Base-by-base conservation (phyloP, 2,797 vertebrate genomes). In the Chaetodon trifasciatus region DNA sequence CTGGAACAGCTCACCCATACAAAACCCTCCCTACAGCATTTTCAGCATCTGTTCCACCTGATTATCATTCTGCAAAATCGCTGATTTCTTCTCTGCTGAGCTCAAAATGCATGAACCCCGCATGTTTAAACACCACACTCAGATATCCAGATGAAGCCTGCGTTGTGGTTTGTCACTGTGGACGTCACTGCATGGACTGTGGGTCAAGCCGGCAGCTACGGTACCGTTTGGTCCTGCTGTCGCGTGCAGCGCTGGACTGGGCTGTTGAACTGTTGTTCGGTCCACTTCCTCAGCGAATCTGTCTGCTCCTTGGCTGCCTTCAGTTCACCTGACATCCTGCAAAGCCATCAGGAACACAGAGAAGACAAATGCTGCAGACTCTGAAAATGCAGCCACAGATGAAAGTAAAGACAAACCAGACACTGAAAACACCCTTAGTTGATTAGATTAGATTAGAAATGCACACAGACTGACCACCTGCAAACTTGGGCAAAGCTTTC, bases 151-250 rank as follows among this genome's bases (percentile, higher is more conserved):
- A 52, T 5, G 28, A 6, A 0, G 19, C 3, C 21, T 56, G 23
- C 0, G 0, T 24, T 53, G 57, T 8, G 52, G 60, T 37, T 46
- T 62, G 24, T 67, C 23, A 23, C 21, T 66, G 35, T 61, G 56
- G 40, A 66, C 8, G 46, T 50, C 12, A 9, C 10, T 62, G 50
- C 15, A 24, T 17, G 21, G 42, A 63, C 13, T 65, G 24, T 46
- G 3, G 12, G 3, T 58, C 17, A 32, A 11, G 42, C 47, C 57
- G 50, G 57, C 12, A 19, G 13, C 23, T 15, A 12, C 24, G 4
- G 21, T 89, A 97, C 96, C 94, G 94, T 79, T 84, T 84, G 92
- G 35, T 96, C 90, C 57, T 93, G 91, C 37, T 95, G 74, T 1
- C 72, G 66, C 35, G 86, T 88, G 42, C 92, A 83, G 50, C 93